Evolutionary conservation across 2,888 invertebrate genomes (phyloP).

Genomic region (Cheilosia urbana): DNA sequence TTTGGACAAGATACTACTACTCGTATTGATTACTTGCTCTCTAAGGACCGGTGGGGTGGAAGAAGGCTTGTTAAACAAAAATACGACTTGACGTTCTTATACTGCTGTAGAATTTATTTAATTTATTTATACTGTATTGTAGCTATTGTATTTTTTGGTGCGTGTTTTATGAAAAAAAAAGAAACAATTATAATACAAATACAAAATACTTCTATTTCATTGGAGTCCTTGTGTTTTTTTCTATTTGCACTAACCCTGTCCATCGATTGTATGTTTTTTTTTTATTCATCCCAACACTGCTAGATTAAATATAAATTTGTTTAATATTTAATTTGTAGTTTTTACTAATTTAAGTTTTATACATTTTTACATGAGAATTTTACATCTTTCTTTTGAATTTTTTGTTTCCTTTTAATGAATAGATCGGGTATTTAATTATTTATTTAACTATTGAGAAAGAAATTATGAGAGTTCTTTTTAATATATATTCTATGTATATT

Average conservation of each 20-base stretch:
- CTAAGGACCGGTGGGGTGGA: slow-evolving; percentile 72
- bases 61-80: slow-evolving; percentile 55
- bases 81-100: slow-evolving; percentile 31
- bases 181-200: slow-evolving; percentile 47
- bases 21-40: background rate
- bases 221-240: slow-evolving; percentile 43
- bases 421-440: slow-evolving; percentile 25
- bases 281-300: slow-evolving; percentile 57
- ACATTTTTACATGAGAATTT: slow-evolving; percentile 71
- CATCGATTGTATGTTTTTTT: background rate
- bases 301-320: slow-evolving; percentile 62
- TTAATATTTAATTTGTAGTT: slow-evolving; percentile 53
- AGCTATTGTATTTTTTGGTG: slow-evolving; percentile 58
- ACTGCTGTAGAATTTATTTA: slow-evolving; percentile 21
- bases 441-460: slow-evolving; percentile 63
- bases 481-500: slow-evolving; percentile 53
- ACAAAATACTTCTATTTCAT: slow-evolving; percentile 68
- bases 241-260: slow-evolving; percentile 3
- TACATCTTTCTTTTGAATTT: slow-evolving; percentile 42
- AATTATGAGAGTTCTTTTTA: slow-evolving; percentile 27
- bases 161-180: slow-evolving; percentile 23
- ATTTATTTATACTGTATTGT: slow-evolving; percentile 32
- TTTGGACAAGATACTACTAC: slow-evolving; percentile 24
- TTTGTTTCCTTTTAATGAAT: slow-evolving; percentile 34
- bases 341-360: slow-evolving; percentile 51